phyloP scores from a whole-genome alignment of 2,797 vertebrate species.

The Syndactyla subalaris region DNA sequence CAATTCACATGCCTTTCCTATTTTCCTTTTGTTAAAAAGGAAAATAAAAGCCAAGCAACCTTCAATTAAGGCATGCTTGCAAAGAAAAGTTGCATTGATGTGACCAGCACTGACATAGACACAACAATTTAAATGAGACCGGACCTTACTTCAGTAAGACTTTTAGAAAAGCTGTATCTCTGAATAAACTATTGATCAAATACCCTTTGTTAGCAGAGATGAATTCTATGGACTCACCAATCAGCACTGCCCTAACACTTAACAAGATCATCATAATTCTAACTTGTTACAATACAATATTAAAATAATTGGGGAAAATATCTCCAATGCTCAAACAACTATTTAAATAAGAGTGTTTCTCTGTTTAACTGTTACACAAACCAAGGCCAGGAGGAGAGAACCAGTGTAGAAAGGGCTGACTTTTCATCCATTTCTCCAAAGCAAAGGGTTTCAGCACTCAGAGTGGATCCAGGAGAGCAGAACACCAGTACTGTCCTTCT shows the following conservation, averaged over 20 bases:
- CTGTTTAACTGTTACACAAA: neutral
- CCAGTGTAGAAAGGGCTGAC: neutral
- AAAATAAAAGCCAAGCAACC: neutral
- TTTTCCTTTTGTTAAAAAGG: neutral
- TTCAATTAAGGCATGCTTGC: neutral
- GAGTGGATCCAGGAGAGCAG: neutral
- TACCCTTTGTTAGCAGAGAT: neutral
- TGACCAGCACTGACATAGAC: neutral
- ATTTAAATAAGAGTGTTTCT: neutral
- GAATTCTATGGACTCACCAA: neutral
- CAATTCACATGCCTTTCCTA: neutral
- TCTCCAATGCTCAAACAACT: neutral
- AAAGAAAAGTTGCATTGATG: neutral
- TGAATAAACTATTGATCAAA: neutral
- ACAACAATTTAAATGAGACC: neutral
- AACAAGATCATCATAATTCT: neutral
- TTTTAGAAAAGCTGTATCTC: neutral
- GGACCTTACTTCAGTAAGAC: neutral
- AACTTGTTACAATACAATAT: neutral
- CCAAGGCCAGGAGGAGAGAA: neutral
- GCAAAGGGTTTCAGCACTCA: neutral
- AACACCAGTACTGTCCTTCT: fast-evolving
- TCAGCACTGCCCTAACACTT: neutral
- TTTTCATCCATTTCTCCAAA: neutral
- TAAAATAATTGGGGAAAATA: neutral